Conservation (phyloP, 2,888 invertebrate genomes). For the Athetis lepigone region DNA sequence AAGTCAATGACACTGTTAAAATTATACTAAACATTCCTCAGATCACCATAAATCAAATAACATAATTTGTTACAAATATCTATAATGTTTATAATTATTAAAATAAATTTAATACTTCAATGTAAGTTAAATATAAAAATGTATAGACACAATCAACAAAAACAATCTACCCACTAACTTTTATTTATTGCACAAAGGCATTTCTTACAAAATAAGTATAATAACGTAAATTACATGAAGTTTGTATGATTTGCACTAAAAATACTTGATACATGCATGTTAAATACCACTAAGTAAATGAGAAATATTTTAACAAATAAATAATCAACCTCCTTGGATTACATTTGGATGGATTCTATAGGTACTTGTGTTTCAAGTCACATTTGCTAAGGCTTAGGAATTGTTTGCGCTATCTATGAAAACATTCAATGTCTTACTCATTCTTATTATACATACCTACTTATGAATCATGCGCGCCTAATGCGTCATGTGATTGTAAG, state of each 20-base stretch:
- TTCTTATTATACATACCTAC: slow-evolving; percentile 53
- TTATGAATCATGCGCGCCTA: slow-evolving; percentile 61
- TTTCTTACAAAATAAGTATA: slow-evolving; percentile 57
- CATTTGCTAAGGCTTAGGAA: slow-evolving; percentile 50
- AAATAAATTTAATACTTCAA: slow-evolving; percentile 44
- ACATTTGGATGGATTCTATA: slow-evolving; percentile 61
- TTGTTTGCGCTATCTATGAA: slow-evolving; percentile 53
- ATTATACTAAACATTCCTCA: slow-evolving; percentile 59
- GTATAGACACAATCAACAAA: slow-evolving; percentile 57
- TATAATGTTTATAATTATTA: slow-evolving; percentile 48
- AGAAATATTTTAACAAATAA: slow-evolving; percentile 49
- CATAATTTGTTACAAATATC: slow-evolving; percentile 49
- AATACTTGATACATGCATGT: slow-evolving; percentile 55
- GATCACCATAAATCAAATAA: slow-evolving; percentile 51
- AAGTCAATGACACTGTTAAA: slow-evolving; percentile 66
- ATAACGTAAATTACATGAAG: slow-evolving; percentile 49
- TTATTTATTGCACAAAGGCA: slow-evolving; percentile 73
- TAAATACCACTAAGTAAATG: slow-evolving; percentile 51
- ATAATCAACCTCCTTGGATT: slow-evolving; percentile 61
- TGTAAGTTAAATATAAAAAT: slow-evolving; percentile 46
- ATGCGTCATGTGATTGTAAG: slow-evolving; percentile 50
- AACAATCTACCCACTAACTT: slow-evolving; percentile 54
- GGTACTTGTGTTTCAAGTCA: slow-evolving; percentile 56
- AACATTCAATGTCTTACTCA: slow-evolving; percentile 62
- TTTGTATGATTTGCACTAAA: slow-evolving; percentile 62